Conservation (phyloP, 30 jellyfish, hydroid and myxozoan genomes). For the Clytia hemisphaerica region DNA sequence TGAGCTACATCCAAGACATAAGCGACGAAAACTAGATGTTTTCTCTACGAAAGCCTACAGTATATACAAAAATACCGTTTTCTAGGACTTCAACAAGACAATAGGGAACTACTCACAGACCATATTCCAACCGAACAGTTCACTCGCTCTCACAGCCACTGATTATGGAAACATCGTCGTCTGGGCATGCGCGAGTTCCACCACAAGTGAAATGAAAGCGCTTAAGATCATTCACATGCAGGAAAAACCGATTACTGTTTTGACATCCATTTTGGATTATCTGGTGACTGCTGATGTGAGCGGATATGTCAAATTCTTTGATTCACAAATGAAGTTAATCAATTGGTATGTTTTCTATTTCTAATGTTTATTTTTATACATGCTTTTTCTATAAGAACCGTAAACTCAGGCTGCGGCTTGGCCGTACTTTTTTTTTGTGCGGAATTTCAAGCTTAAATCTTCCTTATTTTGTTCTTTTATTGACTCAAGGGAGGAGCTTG, state of each 20-base stretch:
- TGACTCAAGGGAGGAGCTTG: too few relatives aligned
- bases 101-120: constrained; percentile 86
- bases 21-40: background rate
- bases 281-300: constrained; percentile 79
- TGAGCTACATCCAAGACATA: too few relatives aligned
- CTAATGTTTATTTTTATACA: background rate
- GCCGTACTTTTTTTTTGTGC: too few relatives aligned
- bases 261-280: constrained; percentile 50
- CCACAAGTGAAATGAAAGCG: constrained; percentile 60
- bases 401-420: too few relatives aligned
- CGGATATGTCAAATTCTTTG: constrained; percentile 78
- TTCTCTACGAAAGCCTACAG: background rate
- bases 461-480: background rate
- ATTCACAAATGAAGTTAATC: constrained; percentile 44
- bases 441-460: too few relatives aligned
- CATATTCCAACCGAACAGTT: constrained; percentile 51
- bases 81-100: constrained; percentile 79
- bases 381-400: too few relatives aligned
- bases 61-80: too few relatives aligned
- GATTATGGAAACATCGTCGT: constrained; percentile 89
- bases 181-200: constrained; percentile 52
- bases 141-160: constrained; percentile 81
- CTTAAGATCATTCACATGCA: constrained; percentile 75
- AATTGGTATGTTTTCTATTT: constrained; percentile 51
- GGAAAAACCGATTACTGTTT: constrained; percentile 67